Evolutionary conservation across 23 tunicate species (phyloP), one percentile per base, ranked within the genome.

Genomic region (Diplosoma virens): DNA sequence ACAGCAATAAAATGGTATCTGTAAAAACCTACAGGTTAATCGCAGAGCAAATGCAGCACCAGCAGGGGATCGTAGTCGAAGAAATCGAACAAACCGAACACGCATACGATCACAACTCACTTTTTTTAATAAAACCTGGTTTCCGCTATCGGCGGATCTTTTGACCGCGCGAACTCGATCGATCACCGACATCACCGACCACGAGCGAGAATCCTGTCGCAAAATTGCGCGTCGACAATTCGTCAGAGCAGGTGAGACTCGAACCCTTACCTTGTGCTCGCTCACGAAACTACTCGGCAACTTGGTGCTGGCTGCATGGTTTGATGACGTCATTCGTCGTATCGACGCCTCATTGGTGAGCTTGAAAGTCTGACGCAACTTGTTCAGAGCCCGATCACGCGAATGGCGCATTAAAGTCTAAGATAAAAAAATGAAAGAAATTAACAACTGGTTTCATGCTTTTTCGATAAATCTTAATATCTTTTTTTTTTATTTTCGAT

Each of bases 401-500:
- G 97, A 86, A 58, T 92, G 76, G 59, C 88, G 87, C 97, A 92
- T 76, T 64, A 92, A 69, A 3, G 92, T 92, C 93, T 90, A 61
- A 61, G n/a, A n/a, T n/a, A n/a, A n/a, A n/a, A n/a, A n/a, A n/a
- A n/a, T n/a, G n/a, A n/a, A n/a, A n/a, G n/a, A n/a, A n/a, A n/a
- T n/a, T n/a, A n/a, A n/a, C n/a, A n/a, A n/a, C n/a, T n/a, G n/a
- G n/a, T n/a, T n/a, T n/a, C n/a, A n/a, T n/a, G n/a, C n/a, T n/a
- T n/a, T n/a, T n/a, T n/a, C n/a, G n/a, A n/a, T n/a, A n/a, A n/a
- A n/a, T n/a, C n/a, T n/a, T n/a, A n/a, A n/a, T n/a, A n/a, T n/a
- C n/a, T n/a, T n/a, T n/a, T n/a, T n/a, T n/a, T n/a, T n/a, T n/a
- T n/a, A n/a, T n/a, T n/a, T n/a, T n/a, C n/a, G n/a, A n/a, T n/a